A percentile compares a stretch with the other conserved stretches of the same genome.
Conservation (phyloP, 2,113 vertebrate genomes). For the Murina feae region DNA sequence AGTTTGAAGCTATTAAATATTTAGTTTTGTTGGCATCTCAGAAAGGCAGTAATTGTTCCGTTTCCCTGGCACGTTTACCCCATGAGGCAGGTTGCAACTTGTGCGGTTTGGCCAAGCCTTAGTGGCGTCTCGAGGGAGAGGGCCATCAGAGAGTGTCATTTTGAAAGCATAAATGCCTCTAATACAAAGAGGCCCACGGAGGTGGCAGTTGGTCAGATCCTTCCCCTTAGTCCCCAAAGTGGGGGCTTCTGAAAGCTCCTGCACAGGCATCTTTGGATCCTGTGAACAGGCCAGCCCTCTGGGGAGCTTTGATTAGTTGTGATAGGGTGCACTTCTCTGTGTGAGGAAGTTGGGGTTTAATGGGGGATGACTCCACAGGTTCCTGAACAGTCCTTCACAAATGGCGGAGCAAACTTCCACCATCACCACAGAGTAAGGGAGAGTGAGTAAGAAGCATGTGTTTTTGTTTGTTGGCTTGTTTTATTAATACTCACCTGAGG, state of each 20-base stretch:
- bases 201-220: neutral
- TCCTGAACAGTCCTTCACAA: neutral
- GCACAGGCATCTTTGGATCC: neutral
- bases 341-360: neutral
- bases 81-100: constrained; percentile 33
- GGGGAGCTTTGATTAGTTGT: neutral
- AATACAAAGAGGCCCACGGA: neutral
- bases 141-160: neutral
- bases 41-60: constrained; percentile 52
- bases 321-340: neutral
- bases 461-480: too few relatives aligned
- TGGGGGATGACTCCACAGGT: neutral
- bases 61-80: neutral
- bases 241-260: neutral
- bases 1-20: constrained; percentile 41
- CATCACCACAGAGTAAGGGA: neutral
- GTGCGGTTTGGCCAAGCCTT: constrained; percentile 38
- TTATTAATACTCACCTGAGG: too few relatives aligned
- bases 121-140: neutral
- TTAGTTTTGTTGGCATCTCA: constrained; percentile 50
- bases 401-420: neutral
- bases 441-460: neutral
- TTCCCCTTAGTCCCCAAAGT: neutral
- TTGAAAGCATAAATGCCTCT: neutral
- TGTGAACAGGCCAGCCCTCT: neutral